Evolutionary conservation across 2,888 invertebrate species (phyloP).

Genomic region (Drosophila kanekoi): DNA sequence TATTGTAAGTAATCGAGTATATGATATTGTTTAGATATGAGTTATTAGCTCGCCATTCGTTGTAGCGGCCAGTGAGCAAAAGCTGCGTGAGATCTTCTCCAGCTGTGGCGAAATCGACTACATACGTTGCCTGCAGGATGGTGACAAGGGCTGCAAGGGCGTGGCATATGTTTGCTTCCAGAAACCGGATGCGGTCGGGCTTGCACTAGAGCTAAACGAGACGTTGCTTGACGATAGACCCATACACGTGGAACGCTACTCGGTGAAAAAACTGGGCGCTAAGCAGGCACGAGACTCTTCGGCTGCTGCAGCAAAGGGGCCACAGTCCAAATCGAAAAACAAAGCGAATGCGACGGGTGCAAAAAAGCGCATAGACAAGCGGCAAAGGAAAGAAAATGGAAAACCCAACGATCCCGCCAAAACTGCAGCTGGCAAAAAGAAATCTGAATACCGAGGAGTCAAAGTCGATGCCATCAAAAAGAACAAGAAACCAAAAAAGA

Average conservation of each 20-base stretch:
- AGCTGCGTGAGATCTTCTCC: slow-evolving; percentile 82
- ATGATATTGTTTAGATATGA: not conserved
- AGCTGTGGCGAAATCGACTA: slow-evolving; percentile 84
- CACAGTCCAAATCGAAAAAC: slow-evolving; percentile 51
- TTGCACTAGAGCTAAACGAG: slow-evolving; percentile 84
- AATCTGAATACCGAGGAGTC: slow-evolving; percentile 82
- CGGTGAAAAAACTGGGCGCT: slow-evolving; percentile 76
- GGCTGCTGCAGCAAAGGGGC: slow-evolving; percentile 21
- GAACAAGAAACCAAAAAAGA: slow-evolving; percentile 76
- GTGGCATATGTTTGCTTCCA: slow-evolving; percentile 84
- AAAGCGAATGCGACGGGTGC: slow-evolving; percentile 57
- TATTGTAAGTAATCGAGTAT: slow-evolving; percentile 74
- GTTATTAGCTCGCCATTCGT: not conserved
- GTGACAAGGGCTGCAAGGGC: slow-evolving; percentile 83
- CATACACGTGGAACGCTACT: slow-evolving; percentile 83
- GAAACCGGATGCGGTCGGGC: slow-evolving; percentile 79
- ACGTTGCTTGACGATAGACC: slow-evolving; percentile 83
- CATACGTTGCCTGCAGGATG: slow-evolving; percentile 80
- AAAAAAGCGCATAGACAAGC: slow-evolving; percentile 63
- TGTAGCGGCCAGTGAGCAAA: slow-evolving; percentile 82
- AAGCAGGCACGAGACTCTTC: slow-evolving; percentile 70
- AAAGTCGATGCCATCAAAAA: slow-evolving; percentile 78
- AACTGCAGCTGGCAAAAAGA: slow-evolving; percentile 63
- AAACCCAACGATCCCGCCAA: slow-evolving; percentile 2
- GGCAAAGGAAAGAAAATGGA: slow-evolving; percentile 35